Percentiles rank a stretch among this genome's conserved stretches.
Evolutionary conservation across 2,888 invertebrate genomes (phyloP).

Genomic region (Drosophila setosimentum): DNA sequence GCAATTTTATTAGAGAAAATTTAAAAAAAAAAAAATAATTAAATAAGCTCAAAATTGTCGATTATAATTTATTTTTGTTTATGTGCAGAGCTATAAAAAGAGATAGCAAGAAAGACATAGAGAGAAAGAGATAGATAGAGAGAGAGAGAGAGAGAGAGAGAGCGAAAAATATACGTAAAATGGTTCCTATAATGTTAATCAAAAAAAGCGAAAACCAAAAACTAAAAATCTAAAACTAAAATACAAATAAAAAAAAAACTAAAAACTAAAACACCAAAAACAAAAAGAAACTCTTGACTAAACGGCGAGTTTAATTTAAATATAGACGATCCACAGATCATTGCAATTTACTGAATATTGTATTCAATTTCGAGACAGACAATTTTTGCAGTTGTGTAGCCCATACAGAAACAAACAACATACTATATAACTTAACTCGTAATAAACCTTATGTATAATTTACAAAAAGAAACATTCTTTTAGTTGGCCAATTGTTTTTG

Average conservation of each 20-base stretch:
- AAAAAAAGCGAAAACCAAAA: constrained; percentile 59
- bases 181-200: constrained; percentile 85
- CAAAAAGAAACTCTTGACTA: constrained; percentile 37
- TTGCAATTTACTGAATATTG: constrained; percentile 33
- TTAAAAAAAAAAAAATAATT: constrained; percentile 1
- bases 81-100: constrained; percentile 11
- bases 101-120: constrained; percentile 7
- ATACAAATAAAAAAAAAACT: constrained; percentile 50
- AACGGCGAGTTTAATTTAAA: constrained; percentile 28
- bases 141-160: constrained; percentile 18
- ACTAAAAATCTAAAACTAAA: constrained; percentile 37
- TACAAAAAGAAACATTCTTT: constrained; percentile 41
- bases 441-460: constrained; percentile 46
- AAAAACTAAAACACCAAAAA: constrained; percentile 65
- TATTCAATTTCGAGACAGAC: constrained; percentile 68
- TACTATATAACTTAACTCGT: constrained; percentile 39
- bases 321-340: constrained; percentile 31
- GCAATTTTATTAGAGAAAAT: constrained; percentile 55
- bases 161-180: constrained; percentile 83
- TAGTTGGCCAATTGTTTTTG: constrained; percentile 74
- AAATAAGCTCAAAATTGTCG: constrained; percentile 50
- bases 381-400: constrained; percentile 74
- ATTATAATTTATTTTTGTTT: constrained; percentile 33
- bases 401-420: constrained; percentile 34
- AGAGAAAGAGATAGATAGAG: constrained; percentile 9